Percentiles rank a stretch among this genome's conserved stretches.
These are phyloP conservation scores for Luperina nickerlii DNA, from an alignment of 2,888 invertebrate species.

Conservation along the genomic window DNA sequence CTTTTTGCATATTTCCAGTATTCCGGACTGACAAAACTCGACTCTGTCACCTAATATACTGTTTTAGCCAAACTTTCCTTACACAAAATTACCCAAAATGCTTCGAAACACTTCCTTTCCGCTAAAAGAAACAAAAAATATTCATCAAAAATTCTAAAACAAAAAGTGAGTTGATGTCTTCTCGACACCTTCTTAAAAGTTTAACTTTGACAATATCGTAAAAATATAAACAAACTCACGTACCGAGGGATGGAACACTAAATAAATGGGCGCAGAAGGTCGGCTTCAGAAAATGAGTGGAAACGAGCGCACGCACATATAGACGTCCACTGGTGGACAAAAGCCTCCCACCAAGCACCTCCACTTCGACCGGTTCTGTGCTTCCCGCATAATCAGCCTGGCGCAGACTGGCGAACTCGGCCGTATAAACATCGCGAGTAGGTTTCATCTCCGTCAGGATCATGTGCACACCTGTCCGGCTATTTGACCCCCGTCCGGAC, in stretches of 20 bases:
- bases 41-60: background rate
- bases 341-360: too few species aligned
- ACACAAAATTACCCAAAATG: constrained; percentile 19
- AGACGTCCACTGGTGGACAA: too few species aligned
- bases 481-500: too few species aligned
- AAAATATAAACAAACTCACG: constrained; percentile 72
- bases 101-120: constrained; percentile 15
- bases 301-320: too few species aligned
- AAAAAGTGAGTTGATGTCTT: constrained; percentile 54
- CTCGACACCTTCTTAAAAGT: constrained; percentile 64
- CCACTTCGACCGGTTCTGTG: too few species aligned
- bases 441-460: too few species aligned
- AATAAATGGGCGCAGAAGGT: constrained; percentile 5
- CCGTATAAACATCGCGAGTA: too few species aligned
- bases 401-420: too few species aligned
- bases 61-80: background rate
- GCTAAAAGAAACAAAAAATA: constrained; percentile 45
- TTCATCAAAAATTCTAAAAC: constrained; percentile 45
- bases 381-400: too few species aligned
- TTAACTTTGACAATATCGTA: constrained; percentile 75
- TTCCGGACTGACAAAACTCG: background rate
- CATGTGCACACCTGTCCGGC: too few species aligned
- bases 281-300: background rate
- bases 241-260: constrained; percentile 15
- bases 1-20: background rate